Conservation (phyloP, 2,888 invertebrate species). For the Drosophila trichaetosa region DNA sequence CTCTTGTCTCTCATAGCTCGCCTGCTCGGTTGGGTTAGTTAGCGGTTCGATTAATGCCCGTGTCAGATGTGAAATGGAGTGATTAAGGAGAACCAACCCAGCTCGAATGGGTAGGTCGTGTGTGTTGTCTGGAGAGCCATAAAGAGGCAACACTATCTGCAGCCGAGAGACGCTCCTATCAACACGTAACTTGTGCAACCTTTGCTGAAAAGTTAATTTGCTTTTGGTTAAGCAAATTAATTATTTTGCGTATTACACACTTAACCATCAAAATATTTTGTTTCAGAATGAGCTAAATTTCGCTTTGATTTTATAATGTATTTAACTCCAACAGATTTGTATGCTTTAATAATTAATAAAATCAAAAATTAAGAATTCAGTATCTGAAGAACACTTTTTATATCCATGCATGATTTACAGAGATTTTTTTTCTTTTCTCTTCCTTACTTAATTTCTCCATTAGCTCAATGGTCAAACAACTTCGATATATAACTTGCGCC, state of each 20-base stretch:
- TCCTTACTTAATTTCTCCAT: neutral
- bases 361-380: neutral
- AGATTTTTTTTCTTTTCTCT: neutral
- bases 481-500: neutral
- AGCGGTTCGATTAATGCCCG: constrained; percentile 48
- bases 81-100: constrained; percentile 15
- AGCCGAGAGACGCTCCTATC: neutral
- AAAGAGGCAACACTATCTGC: constrained; percentile 4
- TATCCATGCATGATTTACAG: neutral
- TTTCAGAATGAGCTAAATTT: too few relatives aligned
- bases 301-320: neutral
- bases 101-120: constrained; percentile 25
- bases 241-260: neutral
- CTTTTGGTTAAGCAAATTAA: neutral
- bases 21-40: constrained; percentile 17
- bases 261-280: neutral
- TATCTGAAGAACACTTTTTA: neutral
- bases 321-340: neutral
- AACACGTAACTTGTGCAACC: neutral
- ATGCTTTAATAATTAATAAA: neutral
- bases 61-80: constrained; percentile 49
- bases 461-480: constrained; percentile 3
- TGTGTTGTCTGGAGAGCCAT: constrained; percentile 36
- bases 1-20: neutral
- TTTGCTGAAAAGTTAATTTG: neutral